Base-by-base conservation (phyloP, 2,113 vertebrate genomes). In the Peromyscus californicus region DNA sequence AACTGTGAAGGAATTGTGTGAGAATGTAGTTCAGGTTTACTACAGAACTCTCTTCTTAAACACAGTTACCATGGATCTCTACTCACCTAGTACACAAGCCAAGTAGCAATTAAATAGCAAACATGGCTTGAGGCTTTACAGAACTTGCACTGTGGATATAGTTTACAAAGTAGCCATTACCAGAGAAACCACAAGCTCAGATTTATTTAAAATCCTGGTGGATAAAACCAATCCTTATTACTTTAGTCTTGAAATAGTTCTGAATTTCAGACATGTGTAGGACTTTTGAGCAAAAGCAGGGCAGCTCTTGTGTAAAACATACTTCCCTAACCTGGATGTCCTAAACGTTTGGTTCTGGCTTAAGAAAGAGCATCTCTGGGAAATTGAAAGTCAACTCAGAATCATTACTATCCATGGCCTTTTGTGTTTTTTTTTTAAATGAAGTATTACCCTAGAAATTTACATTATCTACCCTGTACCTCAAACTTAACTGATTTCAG, bases 301-400 rank as follows among this genome's bases (percentile, higher is more conserved):
- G 13, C 26, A 89, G 17, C 26, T 57, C 16, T 69, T 63, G 51
- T 5, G 61, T 29, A 63, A 76, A 94, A 79, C 4, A 69, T 61
- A 12, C 26, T 8, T 45, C 19, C 12, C 74, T 75, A 92, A 69
- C 15, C 61, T 79, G 33, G 83, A 26, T 89, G 57, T 70, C 15
- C 42, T 74, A 86, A 94, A 85, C 9, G 31, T 39, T 39, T 45
- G 24, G 7, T 31, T 84, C 9, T 33, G 51, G 42, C 29, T 87
- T 95, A 72, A 65, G 10, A 86, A 48, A 59, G 33, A 93, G 65
- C 95, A 87, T 89, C 45, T 90, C 79, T 92, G 26, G 45, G 33
- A 21, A 95, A 39, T 70, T 75, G 69, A 79, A 93, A 87, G 8
- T 93, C 42, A 89, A 3, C 9, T 79, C 48, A 29, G 57, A 91